These are phyloP conservation scores for Metallyticus violacea DNA, from an alignment of 2,888 invertebrate genomes.

Conservation along the genomic window DNA sequence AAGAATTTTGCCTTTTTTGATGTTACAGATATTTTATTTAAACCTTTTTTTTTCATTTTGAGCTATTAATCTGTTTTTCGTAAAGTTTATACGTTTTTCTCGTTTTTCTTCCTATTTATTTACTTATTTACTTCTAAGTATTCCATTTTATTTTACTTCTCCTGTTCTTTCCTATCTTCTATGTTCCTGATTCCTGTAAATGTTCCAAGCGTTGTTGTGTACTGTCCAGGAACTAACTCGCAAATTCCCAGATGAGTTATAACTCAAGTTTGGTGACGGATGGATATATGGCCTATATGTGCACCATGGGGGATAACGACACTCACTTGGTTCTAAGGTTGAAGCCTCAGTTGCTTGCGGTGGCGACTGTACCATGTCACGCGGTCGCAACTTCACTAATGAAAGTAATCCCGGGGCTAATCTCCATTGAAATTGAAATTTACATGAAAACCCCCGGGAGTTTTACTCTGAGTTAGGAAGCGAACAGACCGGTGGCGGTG, in stretches of 20 bases:
- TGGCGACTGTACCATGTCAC: background rate
- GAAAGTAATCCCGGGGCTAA: constrained; percentile 33
- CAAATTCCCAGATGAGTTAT: no score
- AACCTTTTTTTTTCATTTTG: no score
- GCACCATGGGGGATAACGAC: background rate
- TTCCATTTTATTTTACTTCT: no score
- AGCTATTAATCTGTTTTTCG: no score
- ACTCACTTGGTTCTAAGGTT: background rate
- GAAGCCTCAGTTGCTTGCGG: background rate
- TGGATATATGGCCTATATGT: background rate
- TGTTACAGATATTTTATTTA: no score
- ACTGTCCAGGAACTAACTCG: no score
- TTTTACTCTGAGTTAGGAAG: constrained; percentile 20
- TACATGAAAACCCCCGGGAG: constrained; percentile 28
- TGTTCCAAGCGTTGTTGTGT: no score
- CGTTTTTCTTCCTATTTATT: no score
- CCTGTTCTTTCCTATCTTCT: background rate
- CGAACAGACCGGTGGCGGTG: background rate
- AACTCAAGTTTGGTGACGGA: background rate
- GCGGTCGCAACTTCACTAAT: constrained; percentile 30
- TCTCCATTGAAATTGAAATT: constrained; percentile 33
- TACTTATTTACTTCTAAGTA: no score
- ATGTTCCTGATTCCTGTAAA: background rate
- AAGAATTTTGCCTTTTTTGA: no score
- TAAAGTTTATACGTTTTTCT: no score